Evolutionary conservation across 1,140 invertebrate species (phyloP), one percentile per base, ranked within the genome.

Genomic region (Drosophila leontia): DNA sequence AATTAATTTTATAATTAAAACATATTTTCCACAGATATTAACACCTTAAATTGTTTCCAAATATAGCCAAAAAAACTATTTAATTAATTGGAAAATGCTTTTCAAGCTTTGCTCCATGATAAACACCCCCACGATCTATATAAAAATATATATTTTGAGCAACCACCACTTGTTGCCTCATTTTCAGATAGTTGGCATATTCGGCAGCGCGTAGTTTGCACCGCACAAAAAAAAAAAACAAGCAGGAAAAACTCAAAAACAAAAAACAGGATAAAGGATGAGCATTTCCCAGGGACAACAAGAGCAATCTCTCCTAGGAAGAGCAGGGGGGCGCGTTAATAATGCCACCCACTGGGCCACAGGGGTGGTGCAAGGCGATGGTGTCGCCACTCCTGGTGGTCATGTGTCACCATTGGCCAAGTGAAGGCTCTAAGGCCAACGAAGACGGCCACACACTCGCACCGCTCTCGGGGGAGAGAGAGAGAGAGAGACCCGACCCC

Each of bases 321-420:
- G 29, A 6, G n/a, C 4, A n/a, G 7, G 17, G 7, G 11, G 11
- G 26, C 19, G 34, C 26, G 15, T 32, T 42, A 19, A 44, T 42
- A 64, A 61, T 64, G 15, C 17, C 35, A 60, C 53, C 35, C 53
- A 39, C 37, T n/a, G 37, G 15, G 62, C 19, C 39, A 23, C 17
- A 37, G 48, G 63, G 44, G 41, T 39, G 29, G 47, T 34, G 26
- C 45, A 1, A 26, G 45, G 45, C n/a, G 42, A 37, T 50, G 45
- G 59, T 68, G 64, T 39, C 44, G 60, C 58, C 39, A 42, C 50
- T 50, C 58, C 68, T 51, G 65, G 44, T 80, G 82, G 57, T 67
- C 82, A 78, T 81, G 68, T 85, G 82, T 85, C 78, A 81, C 78
- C 74, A 85, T 85, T 86, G 82, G 82, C 82, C 82, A 85, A 86